Evolutionary conservation across 1,140 invertebrate genomes (phyloP), one percentile per base, ranked within the genome.

Genomic region (Drosophila watanabei): DNA sequence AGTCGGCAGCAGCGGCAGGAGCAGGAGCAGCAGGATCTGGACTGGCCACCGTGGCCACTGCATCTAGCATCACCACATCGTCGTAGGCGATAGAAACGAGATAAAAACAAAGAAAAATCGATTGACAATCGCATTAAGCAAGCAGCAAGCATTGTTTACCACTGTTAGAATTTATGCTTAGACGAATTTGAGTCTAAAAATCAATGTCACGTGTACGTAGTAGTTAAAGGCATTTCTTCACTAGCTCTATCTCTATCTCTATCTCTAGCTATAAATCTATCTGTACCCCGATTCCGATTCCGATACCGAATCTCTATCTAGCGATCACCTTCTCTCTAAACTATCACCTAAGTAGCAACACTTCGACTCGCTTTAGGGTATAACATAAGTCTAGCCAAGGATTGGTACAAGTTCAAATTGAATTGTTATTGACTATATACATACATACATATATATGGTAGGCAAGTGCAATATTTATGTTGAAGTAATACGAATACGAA

Each of bases 121-220:
- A 88, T 88, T 89, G 85, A 88, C 85, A 88, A 88, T 88, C 85
- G 81, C 86, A 80, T 81, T 84, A 86, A 82, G 75, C 82, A 86
- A 86, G 82, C 82, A 75, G 79, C 56, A 80, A 85, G 82, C 82
- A 85, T 85, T 85, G 82, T 85, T 85, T 85, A 88, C 80, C 63
- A 73, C 68, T 71, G 61, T 85, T 89, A 88, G 81, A 66, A 85
- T 81, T 81, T 75, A 86, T 75, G 52, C 49, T 65, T 81, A 86
- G 59, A 71, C 59, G 56, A 54, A 80, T 54, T 78, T 68, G 52
- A 70, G 73, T 79, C 56, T 79, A 65, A 80, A 88, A 78, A 65
- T 83, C 58, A 52, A 65, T 71, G 66, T 82, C 85, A 82, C 61
- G 49, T 66, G 61, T 76, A 52, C 39, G 81, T 77, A 80, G 78